Evolutionary conservation across 1,140 invertebrate genomes (phyloP), one percentile per base, ranked within the genome.

Genomic region (Caenorhabditis elegans): DNA sequence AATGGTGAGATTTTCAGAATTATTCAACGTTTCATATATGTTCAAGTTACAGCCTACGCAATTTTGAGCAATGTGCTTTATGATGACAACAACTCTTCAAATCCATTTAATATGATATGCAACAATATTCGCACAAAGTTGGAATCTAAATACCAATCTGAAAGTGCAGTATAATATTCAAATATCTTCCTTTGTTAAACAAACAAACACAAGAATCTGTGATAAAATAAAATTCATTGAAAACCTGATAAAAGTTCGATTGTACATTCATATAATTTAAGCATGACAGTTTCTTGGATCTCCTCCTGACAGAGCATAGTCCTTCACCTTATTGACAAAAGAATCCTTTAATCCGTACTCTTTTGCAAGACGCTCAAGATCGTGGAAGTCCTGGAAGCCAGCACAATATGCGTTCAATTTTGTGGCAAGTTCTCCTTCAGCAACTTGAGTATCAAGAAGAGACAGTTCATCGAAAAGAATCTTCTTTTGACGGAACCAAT

Each of bases 401-500:
- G 87, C 88, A 3, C 88, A 36, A 51, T 83, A 81, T 15, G 80
- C 60, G 39, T 81, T 81, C 26, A 81, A 31, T 28, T 89, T 89
- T 0, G 88, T 82, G 26, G 88, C 87, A 4, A 89, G 51, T 22
- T 78, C 36, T 39, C 86, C 86, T 8, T 86, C 77, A 24, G 88
- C 85, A 15, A 90, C 47, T 83, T 88, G 86, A 19, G 82, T 70
- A 24, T 89, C 86, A 11, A 70, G 48, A 19, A 90, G 76, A 70
- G 85, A 83, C 17, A 89, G 65, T 82, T 86, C 70, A 28, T 88
- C 84, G 24, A 85, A 85, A 36, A 89, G 85, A 19, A 36, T 24
- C 26, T 79, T 60, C 80, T 90, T 87, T 78, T 79, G 85, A 3
- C 89, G 83, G 19, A 89, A 80, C 88, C 88, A 88, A 70, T 86